Conservation (phyloP, 2,113 vertebrate species). For the Calidris pugnax region DNA sequence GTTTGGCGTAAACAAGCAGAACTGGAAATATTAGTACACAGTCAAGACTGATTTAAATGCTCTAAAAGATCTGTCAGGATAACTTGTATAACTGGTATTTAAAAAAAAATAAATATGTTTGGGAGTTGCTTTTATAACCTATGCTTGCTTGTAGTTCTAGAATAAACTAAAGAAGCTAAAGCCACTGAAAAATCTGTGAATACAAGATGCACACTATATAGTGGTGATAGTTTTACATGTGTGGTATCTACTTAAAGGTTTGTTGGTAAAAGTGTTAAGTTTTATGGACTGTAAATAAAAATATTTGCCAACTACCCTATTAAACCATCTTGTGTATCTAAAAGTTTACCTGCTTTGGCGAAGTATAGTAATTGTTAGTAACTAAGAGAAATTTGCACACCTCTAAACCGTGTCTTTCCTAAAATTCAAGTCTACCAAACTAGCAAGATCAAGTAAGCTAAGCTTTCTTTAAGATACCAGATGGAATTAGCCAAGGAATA, state of each 20-base stretch:
- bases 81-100: conserved; percentile 5
- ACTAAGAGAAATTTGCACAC: neutral
- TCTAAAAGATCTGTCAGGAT: neutral
- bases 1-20: conserved; percentile 11
- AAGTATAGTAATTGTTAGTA: neutral
- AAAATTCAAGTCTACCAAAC: neutral
- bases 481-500: neutral
- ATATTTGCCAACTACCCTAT: neutral
- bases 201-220: neutral
- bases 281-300: neutral
- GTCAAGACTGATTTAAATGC: neutral
- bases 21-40: conserved; percentile 48
- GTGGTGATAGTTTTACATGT: neutral
- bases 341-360: neutral
- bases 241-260: neutral
- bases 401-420: neutral
- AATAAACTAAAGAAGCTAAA: neutral
- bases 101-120: neutral
- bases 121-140: neutral
- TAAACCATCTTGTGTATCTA: neutral
- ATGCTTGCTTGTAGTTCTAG: neutral
- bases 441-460: neutral
- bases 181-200: neutral
- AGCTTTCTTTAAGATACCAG: neutral
- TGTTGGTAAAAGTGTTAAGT: neutral